Conservation (phyloP, 2,888 invertebrate species). For the Dynastes grantii region DNA sequence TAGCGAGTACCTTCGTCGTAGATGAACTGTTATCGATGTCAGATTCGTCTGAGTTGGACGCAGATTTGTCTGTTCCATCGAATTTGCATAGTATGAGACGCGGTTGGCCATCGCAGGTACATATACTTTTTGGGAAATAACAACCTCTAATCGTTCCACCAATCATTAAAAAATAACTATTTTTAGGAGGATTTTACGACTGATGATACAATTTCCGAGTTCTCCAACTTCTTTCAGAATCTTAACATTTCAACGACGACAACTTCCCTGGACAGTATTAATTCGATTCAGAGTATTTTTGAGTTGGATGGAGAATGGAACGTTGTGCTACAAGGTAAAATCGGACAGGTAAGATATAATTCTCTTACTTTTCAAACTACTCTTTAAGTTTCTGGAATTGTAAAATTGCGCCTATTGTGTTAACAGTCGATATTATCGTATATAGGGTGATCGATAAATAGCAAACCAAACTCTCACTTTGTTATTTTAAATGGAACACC, state of each 20-base stretch:
- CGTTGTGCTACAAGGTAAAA: constrained; percentile 75
- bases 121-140: background rate
- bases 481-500: too few species aligned
- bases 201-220: constrained; percentile 64
- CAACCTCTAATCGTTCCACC: too few species aligned
- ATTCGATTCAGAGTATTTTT: constrained; percentile 73
- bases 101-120: constrained; percentile 50
- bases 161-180: background rate
- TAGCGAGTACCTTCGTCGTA: constrained; percentile 57
- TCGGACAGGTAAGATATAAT: constrained; percentile 73
- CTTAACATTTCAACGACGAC: constrained; percentile 67
- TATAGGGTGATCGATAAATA: too few species aligned
- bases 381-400: too few species aligned
- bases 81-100: constrained; percentile 54
- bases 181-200: constrained; percentile 27
- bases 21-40: constrained; percentile 58
- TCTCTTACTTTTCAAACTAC: background rate
- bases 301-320: constrained; percentile 75
- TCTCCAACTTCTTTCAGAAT: constrained; percentile 66
- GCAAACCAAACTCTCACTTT: too few species aligned
- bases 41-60: constrained; percentile 59
- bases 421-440: too few species aligned
- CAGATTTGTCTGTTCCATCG: constrained; percentile 60
- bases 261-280: constrained; percentile 68
- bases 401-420: too few species aligned